These are phyloP conservation scores for Limnothrissa miodon DNA, from an alignment of 2,113 vertebrate genomes.

Conservation along the genomic window DNA sequence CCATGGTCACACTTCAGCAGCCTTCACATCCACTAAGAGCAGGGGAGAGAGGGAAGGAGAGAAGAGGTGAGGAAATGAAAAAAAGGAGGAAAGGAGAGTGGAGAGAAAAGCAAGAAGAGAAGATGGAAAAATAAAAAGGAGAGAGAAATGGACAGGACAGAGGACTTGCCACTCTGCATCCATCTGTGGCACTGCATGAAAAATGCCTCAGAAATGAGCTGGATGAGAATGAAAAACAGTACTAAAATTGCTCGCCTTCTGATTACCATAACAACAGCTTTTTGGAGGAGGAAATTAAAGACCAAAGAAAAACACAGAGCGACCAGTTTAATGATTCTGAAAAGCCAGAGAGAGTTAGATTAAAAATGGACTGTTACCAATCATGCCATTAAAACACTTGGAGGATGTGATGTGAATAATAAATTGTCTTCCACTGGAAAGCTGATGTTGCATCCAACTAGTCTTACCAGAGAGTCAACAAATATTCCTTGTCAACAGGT, in stretches of 20 bases:
- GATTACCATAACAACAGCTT: neutral
- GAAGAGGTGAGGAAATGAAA: no score
- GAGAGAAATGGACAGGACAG: neutral
- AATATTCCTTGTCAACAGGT: neutral
- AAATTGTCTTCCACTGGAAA: neutral
- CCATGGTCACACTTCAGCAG: constrained; percentile 41
- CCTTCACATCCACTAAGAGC: constrained; percentile 26
- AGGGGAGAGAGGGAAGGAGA: neutral
- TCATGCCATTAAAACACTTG: neutral
- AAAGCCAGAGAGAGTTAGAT: neutral
- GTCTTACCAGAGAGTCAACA: neutral
- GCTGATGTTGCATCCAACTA: neutral
- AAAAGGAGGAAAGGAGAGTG: neutral
- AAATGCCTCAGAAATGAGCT: neutral
- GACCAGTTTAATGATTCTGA: neutral
- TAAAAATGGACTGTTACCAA: neutral
- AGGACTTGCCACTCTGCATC: constrained; percentile 23
- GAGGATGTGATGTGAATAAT: neutral
- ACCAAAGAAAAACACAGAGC: neutral
- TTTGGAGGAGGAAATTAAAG: neutral
- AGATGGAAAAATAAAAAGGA: neutral
- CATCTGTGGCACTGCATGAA: constrained; percentile 24
- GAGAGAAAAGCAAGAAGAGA: neutral
- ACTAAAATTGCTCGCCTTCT: neutral
- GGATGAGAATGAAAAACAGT: neutral